Evolutionary conservation across 1,140 invertebrate genomes (phyloP), one percentile per base, ranked within the genome.

Genomic region (Lordiphosa clarofinis): DNA sequence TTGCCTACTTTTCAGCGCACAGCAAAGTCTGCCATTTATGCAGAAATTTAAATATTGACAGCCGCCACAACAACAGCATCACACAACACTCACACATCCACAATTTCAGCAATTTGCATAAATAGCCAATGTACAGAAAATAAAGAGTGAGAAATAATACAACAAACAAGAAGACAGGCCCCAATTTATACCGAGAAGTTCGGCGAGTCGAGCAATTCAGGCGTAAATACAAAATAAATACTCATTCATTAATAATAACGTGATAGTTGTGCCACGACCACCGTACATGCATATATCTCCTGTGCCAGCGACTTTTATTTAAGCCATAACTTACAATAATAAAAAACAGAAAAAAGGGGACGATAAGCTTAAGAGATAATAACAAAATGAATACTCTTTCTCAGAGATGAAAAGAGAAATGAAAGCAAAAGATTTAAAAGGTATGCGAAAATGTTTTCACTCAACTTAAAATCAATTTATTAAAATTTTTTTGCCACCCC

Each of bases 231-330:
- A 76, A 71, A 84, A 82, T 82, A 82, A 82, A 82, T 82, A 84
- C 76, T 84, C 78, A 76, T 82, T 82, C 76, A 82, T 84, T 82
- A 84, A 84, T 82, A 82, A 82, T 73, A 84, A 82, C 68, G 76
- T 68, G 76, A 81, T 81, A 81, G 76, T 81, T 76, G 63, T 48
- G 48, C 53, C 56, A 54, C 28, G 38, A 56, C 46, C 59, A 46
- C 46, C 21, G 55, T 38, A 28, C 13, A 43, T 53, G 53, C 12
- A 37, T 37, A 36, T 36, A 13, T 53, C 40, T 57, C 68, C 38
- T 39, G 53, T n/a, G 44, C 39, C 62, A 56, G 47, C 63, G 58
- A 79, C 73, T 79, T 78, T 78, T 73, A 78, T 78, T 79, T 35
- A 70, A 66, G 70, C 56, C 64, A 71, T 81, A 62, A 79, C 60